These are phyloP conservation scores for Bombus polaris DNA, from an alignment of 1,140 invertebrate species.

Conservation along the genomic window DNA sequence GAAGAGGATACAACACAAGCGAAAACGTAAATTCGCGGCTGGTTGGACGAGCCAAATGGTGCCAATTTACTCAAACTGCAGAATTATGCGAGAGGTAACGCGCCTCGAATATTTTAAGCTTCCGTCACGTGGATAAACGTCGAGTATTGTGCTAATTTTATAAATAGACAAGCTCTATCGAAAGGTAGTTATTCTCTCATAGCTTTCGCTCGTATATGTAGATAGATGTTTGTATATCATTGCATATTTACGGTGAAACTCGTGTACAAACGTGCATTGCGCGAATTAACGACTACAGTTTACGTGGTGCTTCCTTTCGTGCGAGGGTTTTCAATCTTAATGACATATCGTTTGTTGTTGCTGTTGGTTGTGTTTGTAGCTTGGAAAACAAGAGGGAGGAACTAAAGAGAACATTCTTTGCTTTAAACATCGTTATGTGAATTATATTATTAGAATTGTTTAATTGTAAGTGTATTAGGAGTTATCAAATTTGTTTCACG, in stretches of 20 bases:
- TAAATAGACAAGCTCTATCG: conserved; percentile 20
- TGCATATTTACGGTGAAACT: neutral
- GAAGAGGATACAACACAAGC: no score
- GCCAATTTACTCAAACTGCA: conserved; percentile 46
- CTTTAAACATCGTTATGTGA: neutral
- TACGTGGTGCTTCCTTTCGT: neutral
- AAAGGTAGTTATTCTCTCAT: neutral
- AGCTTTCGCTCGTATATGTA: neutral
- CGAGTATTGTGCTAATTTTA: conserved; percentile 22
- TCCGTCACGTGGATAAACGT: neutral
- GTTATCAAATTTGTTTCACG: no score
- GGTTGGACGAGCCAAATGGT: conserved; percentile 38
- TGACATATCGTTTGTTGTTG: neutral
- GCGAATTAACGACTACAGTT: neutral
- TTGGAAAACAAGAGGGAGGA: neutral
- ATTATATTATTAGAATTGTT: neutral
- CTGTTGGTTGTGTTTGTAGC: neutral
- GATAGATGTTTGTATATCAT: neutral
- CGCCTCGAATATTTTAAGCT: conserved; percentile 28
- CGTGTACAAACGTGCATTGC: neutral
- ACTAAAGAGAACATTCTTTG: neutral
- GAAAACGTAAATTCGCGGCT: conserved; percentile 41
- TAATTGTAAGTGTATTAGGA: neutral
- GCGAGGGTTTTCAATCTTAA: neutral
- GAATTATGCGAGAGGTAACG: conserved; percentile 41